Evolutionary conservation across 2,113 vertebrate species (phyloP).

Genomic region (Octodon degus): DNA sequence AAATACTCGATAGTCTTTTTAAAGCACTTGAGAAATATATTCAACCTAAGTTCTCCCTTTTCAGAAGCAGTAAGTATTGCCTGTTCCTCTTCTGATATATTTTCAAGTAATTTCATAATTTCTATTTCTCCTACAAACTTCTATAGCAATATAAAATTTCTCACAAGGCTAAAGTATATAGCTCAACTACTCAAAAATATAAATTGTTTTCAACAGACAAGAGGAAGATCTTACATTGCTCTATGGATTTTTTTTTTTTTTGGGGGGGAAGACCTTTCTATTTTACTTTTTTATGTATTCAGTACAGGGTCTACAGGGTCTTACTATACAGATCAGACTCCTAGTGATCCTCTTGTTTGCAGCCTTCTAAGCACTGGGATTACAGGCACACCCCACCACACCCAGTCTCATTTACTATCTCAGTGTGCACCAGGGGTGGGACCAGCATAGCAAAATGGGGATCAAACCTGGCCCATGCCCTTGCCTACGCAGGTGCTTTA

Average conservation of each 20-base stretch:
- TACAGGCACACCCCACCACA: too few species aligned
- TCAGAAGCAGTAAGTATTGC: neutral
- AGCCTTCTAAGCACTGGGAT: too few species aligned
- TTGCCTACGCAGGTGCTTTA: too few species aligned
- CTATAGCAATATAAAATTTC: neutral
- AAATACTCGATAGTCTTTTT: neutral
- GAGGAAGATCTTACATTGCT: neutral
- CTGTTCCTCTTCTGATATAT: neutral
- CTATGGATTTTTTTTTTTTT: neutral
- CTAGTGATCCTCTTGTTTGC: too few species aligned
- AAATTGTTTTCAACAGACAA: neutral
- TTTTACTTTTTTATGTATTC: too few species aligned
- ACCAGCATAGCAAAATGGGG: too few species aligned
- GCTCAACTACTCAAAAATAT: neutral
- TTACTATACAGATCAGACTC: too few species aligned
- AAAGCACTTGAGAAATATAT: neutral
- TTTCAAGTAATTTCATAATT: slow-evolving; percentile 54
- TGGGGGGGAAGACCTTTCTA: too few species aligned
- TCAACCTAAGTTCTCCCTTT: neutral
- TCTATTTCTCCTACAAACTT: neutral
- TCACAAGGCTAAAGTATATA: slow-evolving; percentile 23
- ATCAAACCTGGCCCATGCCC: too few species aligned
- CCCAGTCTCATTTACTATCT: too few species aligned
- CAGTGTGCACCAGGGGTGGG: too few species aligned
- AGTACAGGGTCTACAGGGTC: too few species aligned